Evolutionary conservation across 30 jellyfish, hydroid and myxozoan genomes (phyloP), one percentile per base, ranked within the genome.

Genomic region (Pelagia noctiluca): DNA sequence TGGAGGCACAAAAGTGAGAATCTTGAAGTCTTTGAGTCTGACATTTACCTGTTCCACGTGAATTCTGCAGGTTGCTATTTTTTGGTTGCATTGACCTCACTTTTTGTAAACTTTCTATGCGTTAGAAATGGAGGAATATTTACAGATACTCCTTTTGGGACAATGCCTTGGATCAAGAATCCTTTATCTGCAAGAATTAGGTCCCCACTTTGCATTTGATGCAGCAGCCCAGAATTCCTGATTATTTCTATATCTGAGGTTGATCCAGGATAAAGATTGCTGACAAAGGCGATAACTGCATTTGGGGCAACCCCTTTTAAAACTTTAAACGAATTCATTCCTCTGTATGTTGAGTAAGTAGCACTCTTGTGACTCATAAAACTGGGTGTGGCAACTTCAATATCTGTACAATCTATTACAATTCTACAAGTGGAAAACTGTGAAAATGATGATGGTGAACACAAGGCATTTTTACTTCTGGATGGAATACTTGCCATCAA

Each of bases 241-340:
- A 70, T 78, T 34, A 78, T 24, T 13, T 23, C 80, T 54, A 57
- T 63, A 50, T 78, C 81, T 57, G 68, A 34, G 28, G 89, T 80
- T 50, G 75, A 63, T 21, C 90, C 90, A 34, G 84, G 90, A 31
- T 80, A 65, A 35, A 84, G 84, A 63, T 80, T 63, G 64, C 90
- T 80, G 3, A 80, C 90, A 80, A 80, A 80, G 11, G 75, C 42
- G 19, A 46, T 25, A 42, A 25, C 19, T 22, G 75, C 90, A 80
- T 80, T 63, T 3, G 90, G 90, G 63, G 81, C 89, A 63, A 78
- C 89, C 4, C 50, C 89, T 25, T 57, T 60, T 49, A 54, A 38
- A 36, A 32, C 60, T 53, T 78, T 78, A 11, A 70, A 82, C n/a
- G 89, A 32, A 36, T 32, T 52, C 63, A 68, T 42, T 35, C 63